Conservation (phyloP, 2,113 vertebrate genomes). For the Rana temporaria region DNA sequence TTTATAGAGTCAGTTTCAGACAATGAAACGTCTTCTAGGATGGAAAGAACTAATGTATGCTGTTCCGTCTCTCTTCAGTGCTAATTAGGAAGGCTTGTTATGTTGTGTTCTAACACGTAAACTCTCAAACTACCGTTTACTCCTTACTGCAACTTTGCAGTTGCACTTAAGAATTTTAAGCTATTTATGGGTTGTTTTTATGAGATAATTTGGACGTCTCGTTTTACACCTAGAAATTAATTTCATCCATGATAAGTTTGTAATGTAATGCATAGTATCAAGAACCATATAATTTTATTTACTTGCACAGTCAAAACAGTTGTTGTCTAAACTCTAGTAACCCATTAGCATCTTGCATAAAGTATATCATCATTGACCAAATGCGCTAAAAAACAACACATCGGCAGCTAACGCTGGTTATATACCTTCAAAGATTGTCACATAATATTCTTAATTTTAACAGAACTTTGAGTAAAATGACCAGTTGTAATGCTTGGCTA, state of each 20-base stretch:
- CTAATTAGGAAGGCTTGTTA: conserved; percentile 46
- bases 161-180: conserved; percentile 29
- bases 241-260: conserved; percentile 55
- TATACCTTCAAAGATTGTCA: too few species aligned
- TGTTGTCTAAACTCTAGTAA: conserved; percentile 38
- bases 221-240: conserved; percentile 56
- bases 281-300: conserved; percentile 44
- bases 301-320: conserved; percentile 22
- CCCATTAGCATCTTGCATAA: conserved; percentile 54
- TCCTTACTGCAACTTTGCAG: conserved; percentile 19
- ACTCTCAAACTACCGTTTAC: conserved; percentile 28
- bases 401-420: too few species aligned
- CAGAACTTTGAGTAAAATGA: too few species aligned
- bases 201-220: conserved; percentile 51
- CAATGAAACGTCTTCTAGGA: too few species aligned
- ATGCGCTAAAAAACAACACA: neutral
- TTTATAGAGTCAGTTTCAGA: too few species aligned
- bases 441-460: too few species aligned
- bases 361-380: neutral
- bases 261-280: conserved; percentile 47
- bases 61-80: neutral
- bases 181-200: conserved; percentile 51
- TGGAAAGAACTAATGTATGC: too few species aligned
- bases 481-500: too few species aligned
- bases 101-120: conserved; percentile 39